These are phyloP conservation scores for Dendrolimus pini DNA, from an alignment of 2,888 invertebrate genomes.

Conservation along the genomic window DNA sequence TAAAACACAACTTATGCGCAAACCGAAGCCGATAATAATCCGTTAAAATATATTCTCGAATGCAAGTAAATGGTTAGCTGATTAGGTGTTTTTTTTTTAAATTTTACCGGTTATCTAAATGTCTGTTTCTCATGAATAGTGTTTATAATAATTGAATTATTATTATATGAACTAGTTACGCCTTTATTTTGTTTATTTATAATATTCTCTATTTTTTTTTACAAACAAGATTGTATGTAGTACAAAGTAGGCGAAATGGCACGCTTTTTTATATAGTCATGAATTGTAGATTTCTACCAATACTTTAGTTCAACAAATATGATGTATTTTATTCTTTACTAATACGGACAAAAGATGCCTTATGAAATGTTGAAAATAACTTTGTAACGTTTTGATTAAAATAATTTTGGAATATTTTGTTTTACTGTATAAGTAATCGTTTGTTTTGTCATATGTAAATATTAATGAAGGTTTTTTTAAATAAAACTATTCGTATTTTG, in stretches of 20 bases:
- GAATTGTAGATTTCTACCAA: not conserved
- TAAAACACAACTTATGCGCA: conserved; percentile 5
- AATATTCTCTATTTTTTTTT: conserved; percentile 14
- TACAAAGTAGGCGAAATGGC: conserved; percentile 11
- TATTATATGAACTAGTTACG: conserved; percentile 2
- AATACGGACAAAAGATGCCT: conserved; percentile 30
- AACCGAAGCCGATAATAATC: no score
- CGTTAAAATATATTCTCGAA: no score
- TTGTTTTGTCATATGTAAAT: conserved; percentile 10
- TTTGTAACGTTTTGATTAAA: conserved; percentile 40
- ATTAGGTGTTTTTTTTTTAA: no score
- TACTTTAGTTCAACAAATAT: conserved; percentile 1
- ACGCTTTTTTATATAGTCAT: no score
- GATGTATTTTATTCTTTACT: conserved; percentile 1
- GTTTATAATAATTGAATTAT: conserved; percentile 7
- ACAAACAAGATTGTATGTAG: conserved; percentile 11
- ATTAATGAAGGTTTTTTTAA: not conserved
- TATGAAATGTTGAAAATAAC: conserved; percentile 31
- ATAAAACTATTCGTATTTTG: no score
- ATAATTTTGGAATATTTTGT: conserved; percentile 9
- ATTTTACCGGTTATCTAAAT: no score
- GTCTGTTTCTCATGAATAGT: no score
- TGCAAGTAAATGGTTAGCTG: no score
- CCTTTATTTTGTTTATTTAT: conserved; percentile 10
- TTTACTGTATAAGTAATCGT: conserved; percentile 7